Evolutionary conservation across 2,113 vertebrate genomes (phyloP).

Genomic region (Salvelinus namaycush): DNA sequence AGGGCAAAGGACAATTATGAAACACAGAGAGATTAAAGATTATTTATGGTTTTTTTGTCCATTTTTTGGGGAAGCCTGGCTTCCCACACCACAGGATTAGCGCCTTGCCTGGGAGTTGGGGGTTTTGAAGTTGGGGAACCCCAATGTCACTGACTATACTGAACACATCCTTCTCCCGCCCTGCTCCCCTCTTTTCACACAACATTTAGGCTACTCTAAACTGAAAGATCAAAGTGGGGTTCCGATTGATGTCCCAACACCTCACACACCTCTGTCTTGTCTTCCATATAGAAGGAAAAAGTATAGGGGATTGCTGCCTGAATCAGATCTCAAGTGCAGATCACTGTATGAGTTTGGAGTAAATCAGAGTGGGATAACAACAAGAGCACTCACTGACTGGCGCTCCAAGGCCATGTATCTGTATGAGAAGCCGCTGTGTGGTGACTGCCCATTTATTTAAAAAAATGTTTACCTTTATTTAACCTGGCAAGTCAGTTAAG

Average conservation of each 20-base stretch:
- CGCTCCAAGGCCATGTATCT: slow-evolving; percentile 43
- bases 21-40: too few species aligned
- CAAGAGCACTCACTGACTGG: not conserved
- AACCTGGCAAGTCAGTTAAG: too few species aligned
- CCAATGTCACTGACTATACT: slow-evolving; percentile 10
- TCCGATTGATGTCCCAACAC: slow-evolving; percentile 22
- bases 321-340: slow-evolving; percentile 13
- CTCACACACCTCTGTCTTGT: slow-evolving; percentile 29
- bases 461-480: too few species aligned
- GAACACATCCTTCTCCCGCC: too few species aligned
- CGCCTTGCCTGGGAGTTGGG: slow-evolving; percentile 16
- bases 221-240: slow-evolving; percentile 45
- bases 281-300: slow-evolving; percentile 21
- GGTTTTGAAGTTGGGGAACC: slow-evolving; percentile 35
- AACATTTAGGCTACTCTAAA: not conserved
- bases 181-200: not conserved
- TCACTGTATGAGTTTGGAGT: not conserved
- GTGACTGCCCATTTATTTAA: slow-evolving; percentile 21
- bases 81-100: slow-evolving; percentile 16
- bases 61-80: too few species aligned
- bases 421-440: slow-evolving; percentile 26
- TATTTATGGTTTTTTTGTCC: too few species aligned
- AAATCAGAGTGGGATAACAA: not conserved
- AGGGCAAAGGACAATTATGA: too few species aligned
- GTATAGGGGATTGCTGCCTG: not conserved